Conservation (phyloP, 2,888 invertebrate species). For the Thereva unica region DNA sequence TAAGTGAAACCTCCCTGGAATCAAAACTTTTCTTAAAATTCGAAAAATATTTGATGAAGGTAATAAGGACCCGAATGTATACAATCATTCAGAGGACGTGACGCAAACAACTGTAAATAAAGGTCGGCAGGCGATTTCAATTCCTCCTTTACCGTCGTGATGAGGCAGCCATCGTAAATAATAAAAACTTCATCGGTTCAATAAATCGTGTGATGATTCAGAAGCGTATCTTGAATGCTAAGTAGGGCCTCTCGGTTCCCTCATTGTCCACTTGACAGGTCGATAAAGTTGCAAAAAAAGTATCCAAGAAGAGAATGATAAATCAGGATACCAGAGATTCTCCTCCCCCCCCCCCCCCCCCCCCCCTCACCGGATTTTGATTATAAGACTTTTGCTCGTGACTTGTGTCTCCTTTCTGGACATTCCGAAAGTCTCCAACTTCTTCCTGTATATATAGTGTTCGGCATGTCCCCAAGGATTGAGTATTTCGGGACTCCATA, state of each 20-base stretch:
- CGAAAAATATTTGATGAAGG: no score
- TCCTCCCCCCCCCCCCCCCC: no score
- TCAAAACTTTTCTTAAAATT: no score
- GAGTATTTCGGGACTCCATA: conserved; percentile 8
- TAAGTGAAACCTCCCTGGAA: no score
- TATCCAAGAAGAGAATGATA: conserved; percentile 24
- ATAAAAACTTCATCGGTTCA: conserved; percentile 22
- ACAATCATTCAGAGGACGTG: conserved; percentile 8
- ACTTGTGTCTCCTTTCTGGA: conserved; percentile 2
- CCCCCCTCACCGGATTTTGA: conserved; percentile 19
- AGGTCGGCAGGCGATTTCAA: not conserved
- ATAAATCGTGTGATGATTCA: conserved; percentile 17
- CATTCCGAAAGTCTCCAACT: conserved; percentile 11
- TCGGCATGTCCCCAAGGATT: conserved; percentile 12
- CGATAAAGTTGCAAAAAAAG: conserved; percentile 25
- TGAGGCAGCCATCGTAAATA: conserved; percentile 13
- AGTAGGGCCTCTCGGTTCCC: conserved; percentile 2
- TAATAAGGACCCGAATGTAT: not conserved
- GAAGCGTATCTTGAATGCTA: not conserved
- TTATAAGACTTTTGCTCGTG: conserved; percentile 14
- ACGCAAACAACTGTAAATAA: conserved; percentile 11
- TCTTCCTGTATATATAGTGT: not conserved
- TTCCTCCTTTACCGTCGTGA: not conserved
- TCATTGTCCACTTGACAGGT: conserved; percentile 28
- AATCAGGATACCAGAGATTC: conserved; percentile 22